Evolutionary conservation across 2,888 invertebrate species (phyloP).

Genomic region (Rhopalosiphum nymphaeae): DNA sequence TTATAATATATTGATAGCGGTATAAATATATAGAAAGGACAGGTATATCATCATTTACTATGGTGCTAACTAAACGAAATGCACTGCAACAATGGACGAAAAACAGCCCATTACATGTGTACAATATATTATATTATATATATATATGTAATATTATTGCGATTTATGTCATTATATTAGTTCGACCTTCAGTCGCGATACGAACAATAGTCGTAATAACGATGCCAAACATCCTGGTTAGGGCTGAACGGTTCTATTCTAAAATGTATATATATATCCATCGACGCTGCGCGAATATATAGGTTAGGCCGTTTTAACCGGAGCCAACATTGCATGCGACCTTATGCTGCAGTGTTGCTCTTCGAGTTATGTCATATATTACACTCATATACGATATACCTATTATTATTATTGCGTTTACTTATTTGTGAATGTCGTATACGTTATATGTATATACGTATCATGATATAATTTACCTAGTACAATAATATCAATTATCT

Average conservation of each 20-base stretch:
- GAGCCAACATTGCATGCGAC: neutral
- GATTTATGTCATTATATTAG: slow-evolving; percentile 63
- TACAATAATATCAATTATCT: neutral
- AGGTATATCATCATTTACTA: neutral
- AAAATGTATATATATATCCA: neutral
- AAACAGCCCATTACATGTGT: neutral
- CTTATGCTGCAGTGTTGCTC: slow-evolving; percentile 11
- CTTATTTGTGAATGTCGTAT: neutral
- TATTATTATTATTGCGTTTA: neutral
- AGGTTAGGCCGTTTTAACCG: slow-evolving; percentile 58
- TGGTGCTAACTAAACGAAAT: neutral
- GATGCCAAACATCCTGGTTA: slow-evolving; percentile 64
- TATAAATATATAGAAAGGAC: neutral
- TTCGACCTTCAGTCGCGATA: slow-evolving; percentile 62
- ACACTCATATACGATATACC: neutral
- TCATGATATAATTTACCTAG: neutral
- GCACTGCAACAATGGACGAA: neutral
- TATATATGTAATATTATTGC: slow-evolving; percentile 32
- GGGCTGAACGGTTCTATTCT: slow-evolving; percentile 65
- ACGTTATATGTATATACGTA: neutral
- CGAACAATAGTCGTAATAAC: slow-evolving; percentile 59
- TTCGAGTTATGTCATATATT: neutral
- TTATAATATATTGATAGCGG: neutral
- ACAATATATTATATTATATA: neutral
- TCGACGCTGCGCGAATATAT: slow-evolving; percentile 1